A percentile compares a stretch with the other conserved stretches of the same genome.
phyloP scores from a whole-genome alignment of 1,140 invertebrate species.

The Diachasmimorpha longicaudata region DNA sequence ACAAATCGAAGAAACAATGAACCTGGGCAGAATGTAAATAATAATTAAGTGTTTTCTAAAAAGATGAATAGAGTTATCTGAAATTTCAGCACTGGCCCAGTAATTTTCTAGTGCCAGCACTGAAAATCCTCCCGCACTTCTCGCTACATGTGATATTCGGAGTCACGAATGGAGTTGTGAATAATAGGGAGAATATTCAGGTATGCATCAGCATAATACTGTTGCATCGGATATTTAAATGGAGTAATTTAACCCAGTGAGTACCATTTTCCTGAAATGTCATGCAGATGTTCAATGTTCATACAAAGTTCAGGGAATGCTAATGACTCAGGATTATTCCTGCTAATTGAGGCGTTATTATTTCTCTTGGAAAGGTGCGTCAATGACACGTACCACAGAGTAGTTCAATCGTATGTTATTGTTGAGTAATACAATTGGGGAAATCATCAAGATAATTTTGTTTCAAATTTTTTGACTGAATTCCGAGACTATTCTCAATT shows the following conservation, averaged over 20 bases:
- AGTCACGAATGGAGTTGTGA: background rate
- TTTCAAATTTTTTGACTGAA: too few relatives aligned
- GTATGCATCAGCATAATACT: background rate
- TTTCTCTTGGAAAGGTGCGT: background rate
- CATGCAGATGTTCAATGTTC: constrained; percentile 21
- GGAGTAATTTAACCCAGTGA: background rate
- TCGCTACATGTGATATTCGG: background rate
- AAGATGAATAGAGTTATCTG: too few relatives aligned
- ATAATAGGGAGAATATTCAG: background rate
- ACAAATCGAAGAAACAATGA: too few relatives aligned
- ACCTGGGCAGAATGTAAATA: too few relatives aligned
- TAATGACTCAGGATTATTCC: constrained; percentile 21
- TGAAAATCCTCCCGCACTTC: too few relatives aligned
- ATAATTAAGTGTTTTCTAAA: too few relatives aligned
- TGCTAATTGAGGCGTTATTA: constrained; percentile 22
- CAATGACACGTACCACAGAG: background rate
- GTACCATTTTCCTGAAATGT: background rate
- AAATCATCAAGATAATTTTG: too few relatives aligned
- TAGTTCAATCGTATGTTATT: too few relatives aligned
- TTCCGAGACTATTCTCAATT: too few relatives aligned
- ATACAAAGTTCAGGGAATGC: constrained; percentile 15
- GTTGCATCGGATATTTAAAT: background rate
- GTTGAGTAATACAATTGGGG: too few relatives aligned
- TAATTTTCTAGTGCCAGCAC: too few relatives aligned
- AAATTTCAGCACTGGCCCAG: too few relatives aligned